Conservation (phyloP, 1,140 invertebrate genomes). For the Wiebesia pumilae region DNA sequence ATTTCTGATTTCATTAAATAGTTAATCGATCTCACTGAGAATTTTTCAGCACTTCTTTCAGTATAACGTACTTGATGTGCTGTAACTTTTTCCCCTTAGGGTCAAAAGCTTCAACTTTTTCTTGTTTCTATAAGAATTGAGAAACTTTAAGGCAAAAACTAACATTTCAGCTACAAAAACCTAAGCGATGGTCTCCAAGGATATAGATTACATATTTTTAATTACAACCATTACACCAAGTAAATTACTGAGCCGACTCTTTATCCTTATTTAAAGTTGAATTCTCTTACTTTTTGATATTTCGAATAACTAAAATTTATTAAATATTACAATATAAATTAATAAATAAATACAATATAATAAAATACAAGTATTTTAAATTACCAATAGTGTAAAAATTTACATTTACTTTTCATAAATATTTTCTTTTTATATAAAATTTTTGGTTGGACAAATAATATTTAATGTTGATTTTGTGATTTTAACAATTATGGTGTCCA, state of each 20-base stretch:
- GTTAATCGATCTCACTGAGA: background rate
- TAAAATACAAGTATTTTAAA: no score
- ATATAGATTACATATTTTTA: conserved; percentile 32
- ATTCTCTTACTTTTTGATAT: background rate
- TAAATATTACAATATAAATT: no score
- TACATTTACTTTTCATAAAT: no score
- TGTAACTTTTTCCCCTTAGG: conserved; percentile 28
- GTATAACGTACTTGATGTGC: conserved; percentile 19
- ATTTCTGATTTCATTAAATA: conserved; percentile 21
- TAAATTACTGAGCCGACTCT: background rate
- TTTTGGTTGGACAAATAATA: no score
- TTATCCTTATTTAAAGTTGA: background rate
- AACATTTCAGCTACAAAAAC: conserved; percentile 25
- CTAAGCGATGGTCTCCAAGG: background rate
- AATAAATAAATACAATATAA: no score
- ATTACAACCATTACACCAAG: background rate
- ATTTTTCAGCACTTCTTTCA: conserved; percentile 3
- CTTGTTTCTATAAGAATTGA: conserved; percentile 32
- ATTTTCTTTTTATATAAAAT: no score
- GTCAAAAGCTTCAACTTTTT: conserved; percentile 41
- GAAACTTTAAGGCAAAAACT: conserved; percentile 33
- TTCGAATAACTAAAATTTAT: no score
- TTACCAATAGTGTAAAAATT: no score
- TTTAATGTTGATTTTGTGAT: no score
- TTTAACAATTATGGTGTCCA: no score